phyloP scores from a whole-genome alignment of 2,113 vertebrate genomes.

The sheep (Ovis aries) region ARS-UI_Ramb_v3.0 NC_056058.1:105612501-105613000 shows the following conservation, averaged over 20 bases:
- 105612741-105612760: neutral
- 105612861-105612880: neutral
- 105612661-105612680: neutral
- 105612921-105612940: neutral
- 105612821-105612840: neutral
- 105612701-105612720: neutral
- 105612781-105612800: neutral
- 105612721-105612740: neutral
- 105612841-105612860: neutral
- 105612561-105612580: neutral
- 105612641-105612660: neutral
- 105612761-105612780: neutral
- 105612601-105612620: neutral
- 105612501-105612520: neutral
- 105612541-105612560: neutral
- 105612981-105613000: neutral
- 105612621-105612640: neutral
- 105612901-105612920: neutral
- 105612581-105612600: neutral
- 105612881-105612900: neutral
- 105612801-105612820: neutral
- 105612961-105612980: neutral
- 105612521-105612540: neutral
- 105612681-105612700: neutral
- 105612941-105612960: neutral